A percentile compares a stretch with the other conserved stretches of the same genome.
phyloP scores from a whole-genome alignment of 1,140 invertebrate species.

The Drosophila lini region DNA sequence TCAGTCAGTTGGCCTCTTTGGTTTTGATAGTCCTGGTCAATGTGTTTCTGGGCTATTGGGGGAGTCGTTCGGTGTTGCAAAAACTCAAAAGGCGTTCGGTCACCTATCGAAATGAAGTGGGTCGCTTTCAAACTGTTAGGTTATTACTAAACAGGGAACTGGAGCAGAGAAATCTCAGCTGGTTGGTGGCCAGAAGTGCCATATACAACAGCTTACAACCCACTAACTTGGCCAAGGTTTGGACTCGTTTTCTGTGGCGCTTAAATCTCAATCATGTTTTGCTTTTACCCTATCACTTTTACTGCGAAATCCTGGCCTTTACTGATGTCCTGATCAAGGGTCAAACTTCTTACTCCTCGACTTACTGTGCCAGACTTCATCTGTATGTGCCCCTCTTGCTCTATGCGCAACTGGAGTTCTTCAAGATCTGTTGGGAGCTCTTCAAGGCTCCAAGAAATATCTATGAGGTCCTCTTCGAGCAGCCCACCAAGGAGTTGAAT shows the following conservation, averaged over 20 bases:
- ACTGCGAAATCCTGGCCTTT: constrained; percentile 84
- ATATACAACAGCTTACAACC: constrained; percentile 84
- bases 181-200: constrained; percentile 70
- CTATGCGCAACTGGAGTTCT: constrained; percentile 85
- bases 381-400: constrained; percentile 87
- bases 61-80: constrained; percentile 33
- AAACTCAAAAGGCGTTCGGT: constrained; percentile 55
- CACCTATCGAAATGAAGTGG: constrained; percentile 42
- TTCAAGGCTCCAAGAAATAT: constrained; percentile 87
- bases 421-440: constrained; percentile 86
- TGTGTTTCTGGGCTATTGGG: constrained; percentile 65
- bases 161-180: constrained; percentile 65
- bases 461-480: constrained; percentile 86
- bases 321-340: constrained; percentile 79
- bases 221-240: constrained; percentile 73
- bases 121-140: constrained; percentile 47
- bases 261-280: constrained; percentile 77
- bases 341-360: constrained; percentile 77
- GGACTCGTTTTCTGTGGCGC: constrained; percentile 73
- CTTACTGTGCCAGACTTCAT: constrained; percentile 84
- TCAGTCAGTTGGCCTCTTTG: constrained; percentile 69
- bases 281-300: constrained; percentile 83
- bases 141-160: constrained; percentile 85
- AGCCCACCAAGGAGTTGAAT: constrained; percentile 85
- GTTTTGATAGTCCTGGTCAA: constrained; percentile 75